These are phyloP conservation scores for Chaitophorus viminalis DNA, from an alignment of 2,888 invertebrate genomes.

Conservation along the genomic window DNA sequence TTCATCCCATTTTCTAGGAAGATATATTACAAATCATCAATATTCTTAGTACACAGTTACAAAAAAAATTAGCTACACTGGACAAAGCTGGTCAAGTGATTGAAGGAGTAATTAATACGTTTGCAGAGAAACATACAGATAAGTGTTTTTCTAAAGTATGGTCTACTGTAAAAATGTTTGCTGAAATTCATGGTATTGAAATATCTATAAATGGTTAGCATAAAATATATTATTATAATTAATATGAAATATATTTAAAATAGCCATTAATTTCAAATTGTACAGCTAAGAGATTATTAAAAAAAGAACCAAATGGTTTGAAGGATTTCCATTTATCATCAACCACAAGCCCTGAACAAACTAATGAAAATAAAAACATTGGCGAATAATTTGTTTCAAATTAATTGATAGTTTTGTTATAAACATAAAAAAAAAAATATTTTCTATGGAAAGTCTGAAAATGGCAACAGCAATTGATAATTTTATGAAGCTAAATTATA, in stretches of 20 bases:
- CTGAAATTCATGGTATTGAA: slow-evolving; percentile 22
- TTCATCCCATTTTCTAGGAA: not conserved
- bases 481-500: not conserved
- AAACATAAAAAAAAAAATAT: too few relatives aligned
- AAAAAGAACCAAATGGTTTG: slow-evolving; percentile 19
- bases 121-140: too few relatives aligned
- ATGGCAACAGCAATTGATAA: too few relatives aligned
- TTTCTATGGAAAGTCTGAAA: too few relatives aligned
- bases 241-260: not conserved
- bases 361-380: slow-evolving; percentile 15
- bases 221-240: slow-evolving; percentile 23
- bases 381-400: not conserved
- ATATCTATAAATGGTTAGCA: not conserved
- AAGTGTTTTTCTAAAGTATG: slow-evolving; percentile 1
- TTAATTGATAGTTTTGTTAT: too few relatives aligned
- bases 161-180: slow-evolving; percentile 16
- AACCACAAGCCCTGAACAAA: slow-evolving; percentile 13
- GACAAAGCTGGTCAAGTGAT: too few relatives aligned
- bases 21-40: not conserved
- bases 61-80: too few relatives aligned
- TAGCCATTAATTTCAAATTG: not conserved
- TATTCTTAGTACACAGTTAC: not conserved
- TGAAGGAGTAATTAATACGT: too few relatives aligned
- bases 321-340: slow-evolving; percentile 23
- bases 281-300: slow-evolving; percentile 16